Base-by-base conservation (phyloP, 1,140 invertebrate species). In the Acarapis woodi region DNA sequence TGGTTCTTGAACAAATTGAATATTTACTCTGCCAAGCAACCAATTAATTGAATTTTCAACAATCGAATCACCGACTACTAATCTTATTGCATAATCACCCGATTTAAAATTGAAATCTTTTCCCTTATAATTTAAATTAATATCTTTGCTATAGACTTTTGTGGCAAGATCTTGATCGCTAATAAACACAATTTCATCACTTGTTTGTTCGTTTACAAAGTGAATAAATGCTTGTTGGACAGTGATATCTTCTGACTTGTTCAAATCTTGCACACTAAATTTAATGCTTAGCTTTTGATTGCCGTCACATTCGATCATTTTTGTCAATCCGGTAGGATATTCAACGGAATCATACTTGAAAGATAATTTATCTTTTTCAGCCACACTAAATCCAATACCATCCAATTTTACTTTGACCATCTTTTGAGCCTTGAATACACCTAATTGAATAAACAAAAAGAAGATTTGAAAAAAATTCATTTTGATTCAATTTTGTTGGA, bases 211-310 rank as follows among this genome's bases (percentile, higher is more conserved):
- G 48, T 73, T 58, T 2, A 56, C 60, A 18, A 96, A 62, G 16
- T 74, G 65, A 3, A 94, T 67, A 58, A 94, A 94, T 1, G 79
- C 74, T 60, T 94, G 85, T 55, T 94, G 87, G 22, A 82, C 73
- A 25, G 64, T 56, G 42, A 83, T 65, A 1, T 68, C 43, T 49
- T 70, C 67, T 32, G 61, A 64, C 36, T 49, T 64, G 12, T 57
- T 55, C 44, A 68, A 66, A 53, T 87, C 77, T 39, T 67, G 68
- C 1, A 93, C 54, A 1, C 62, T 53, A 53, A 88, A 80, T 50
- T 74, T 74, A 39, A 90, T 58, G 2, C 75, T 58, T 24, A 96
- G 54, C 54, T 82, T 83, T 53, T 93, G 82, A 44, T 82, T 71
- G 38, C 67, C 69, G 58, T 94, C 83, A 15, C 73, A 74, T 49